Evolutionary conservation across 2,113 vertebrate species (phyloP).

Genomic region (Alethe castanea): DNA sequence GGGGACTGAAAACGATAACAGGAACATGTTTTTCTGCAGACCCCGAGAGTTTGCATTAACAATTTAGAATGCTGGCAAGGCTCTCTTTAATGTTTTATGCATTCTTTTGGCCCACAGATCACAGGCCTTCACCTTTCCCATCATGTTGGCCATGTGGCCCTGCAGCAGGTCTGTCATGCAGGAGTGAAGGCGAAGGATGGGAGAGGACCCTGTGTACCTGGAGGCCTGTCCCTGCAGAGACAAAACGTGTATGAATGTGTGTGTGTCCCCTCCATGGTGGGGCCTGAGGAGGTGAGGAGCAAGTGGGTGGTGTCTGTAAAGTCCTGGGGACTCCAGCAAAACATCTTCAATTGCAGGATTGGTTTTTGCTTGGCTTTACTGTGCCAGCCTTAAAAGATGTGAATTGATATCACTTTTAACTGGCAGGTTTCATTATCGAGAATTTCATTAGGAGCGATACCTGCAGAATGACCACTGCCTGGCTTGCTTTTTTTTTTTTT

Average conservation of each 20-base stretch:
- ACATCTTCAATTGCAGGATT: accelerated
- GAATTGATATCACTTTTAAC: constrained; percentile 45
- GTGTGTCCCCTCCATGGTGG: accelerated
- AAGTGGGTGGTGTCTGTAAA: not conserved
- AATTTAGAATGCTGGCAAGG: not conserved
- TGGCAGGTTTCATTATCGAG: constrained; percentile 33
- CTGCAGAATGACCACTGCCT: constrained; percentile 35
- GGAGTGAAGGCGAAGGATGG: accelerated
- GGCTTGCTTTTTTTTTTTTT: constrained; percentile 18
- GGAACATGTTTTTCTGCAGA: not conserved
- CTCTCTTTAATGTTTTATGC: constrained; percentile 1
- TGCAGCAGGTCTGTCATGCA: not conserved
- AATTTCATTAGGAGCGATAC: constrained; percentile 37
- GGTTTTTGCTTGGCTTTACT: not conserved
- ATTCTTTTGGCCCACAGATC: not conserved
- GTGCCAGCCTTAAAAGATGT: not conserved
- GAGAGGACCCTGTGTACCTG: not conserved
- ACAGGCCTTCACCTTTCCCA: not conserved
- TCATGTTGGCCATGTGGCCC: not conserved
- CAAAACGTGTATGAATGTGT: no score
- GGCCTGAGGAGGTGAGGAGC: not conserved
- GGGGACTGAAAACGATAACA: not conserved
- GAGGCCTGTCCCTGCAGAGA: not conserved
- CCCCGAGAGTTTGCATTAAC: not conserved
- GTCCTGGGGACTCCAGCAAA: not conserved